These are phyloP conservation scores for Monopis laevigella DNA, from an alignment of 2,888 invertebrate genomes.

Conservation along the genomic window DNA sequence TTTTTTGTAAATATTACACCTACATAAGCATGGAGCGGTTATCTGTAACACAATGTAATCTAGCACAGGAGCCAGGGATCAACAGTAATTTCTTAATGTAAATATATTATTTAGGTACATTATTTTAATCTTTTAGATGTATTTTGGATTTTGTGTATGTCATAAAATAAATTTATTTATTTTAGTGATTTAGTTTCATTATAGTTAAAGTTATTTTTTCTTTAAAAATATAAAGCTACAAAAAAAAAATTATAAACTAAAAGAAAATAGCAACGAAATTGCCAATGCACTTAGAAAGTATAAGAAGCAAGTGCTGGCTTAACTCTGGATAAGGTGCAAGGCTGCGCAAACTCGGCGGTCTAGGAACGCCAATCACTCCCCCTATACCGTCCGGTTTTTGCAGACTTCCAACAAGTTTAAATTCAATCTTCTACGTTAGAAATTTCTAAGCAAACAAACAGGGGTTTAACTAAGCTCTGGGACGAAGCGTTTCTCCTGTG, in stretches of 20 bases:
- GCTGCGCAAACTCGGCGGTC: conserved; percentile 7
- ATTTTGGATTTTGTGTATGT: too few species aligned
- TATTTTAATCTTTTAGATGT: too few species aligned
- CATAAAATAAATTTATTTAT: neutral
- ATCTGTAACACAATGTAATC: too few species aligned
- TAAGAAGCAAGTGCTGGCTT: conserved; percentile 12
- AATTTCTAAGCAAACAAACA: conserved; percentile 21
- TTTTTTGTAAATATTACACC: too few species aligned
- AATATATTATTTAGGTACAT: too few species aligned
- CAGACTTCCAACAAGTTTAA: conserved; percentile 20
- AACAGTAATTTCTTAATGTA: too few species aligned
- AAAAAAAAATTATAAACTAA: neutral
- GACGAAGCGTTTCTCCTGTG: too few species aligned
- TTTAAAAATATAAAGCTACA: neutral
- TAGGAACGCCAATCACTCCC: conserved; percentile 12
- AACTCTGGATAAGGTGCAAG: conserved; percentile 10
- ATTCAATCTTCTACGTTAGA: conserved; percentile 28
- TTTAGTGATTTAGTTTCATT: neutral
- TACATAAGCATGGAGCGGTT: too few species aligned
- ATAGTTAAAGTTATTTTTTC: neutral
- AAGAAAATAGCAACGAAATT: conserved; percentile 6
- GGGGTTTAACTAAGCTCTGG: too few species aligned
- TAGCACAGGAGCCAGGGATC: too few species aligned
- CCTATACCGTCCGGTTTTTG: conserved; percentile 8
- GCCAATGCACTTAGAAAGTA: conserved; percentile 6